A percentile compares a stretch with the other conserved stretches of the same genome.
Evolutionary conservation across 2,113 vertebrate species (phyloP).

Genomic region (Butorides virescens): DNA sequence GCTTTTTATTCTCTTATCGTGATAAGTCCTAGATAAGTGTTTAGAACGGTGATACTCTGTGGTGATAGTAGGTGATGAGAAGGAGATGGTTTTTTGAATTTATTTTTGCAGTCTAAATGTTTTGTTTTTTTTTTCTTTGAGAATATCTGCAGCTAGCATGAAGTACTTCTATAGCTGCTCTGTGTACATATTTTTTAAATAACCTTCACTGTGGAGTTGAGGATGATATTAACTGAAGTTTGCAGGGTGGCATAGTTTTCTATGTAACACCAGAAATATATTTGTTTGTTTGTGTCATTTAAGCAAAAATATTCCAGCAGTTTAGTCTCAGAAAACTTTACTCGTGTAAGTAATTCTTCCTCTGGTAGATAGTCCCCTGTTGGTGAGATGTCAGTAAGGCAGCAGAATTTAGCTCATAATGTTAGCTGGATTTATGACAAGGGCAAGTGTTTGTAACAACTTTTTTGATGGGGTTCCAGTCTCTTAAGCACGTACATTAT

Average conservation of each 20-base stretch:
- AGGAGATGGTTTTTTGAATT: background rate
- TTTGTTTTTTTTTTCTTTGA: background rate
- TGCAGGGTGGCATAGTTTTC: background rate
- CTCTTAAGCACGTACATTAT: slow-evolving; percentile 68
- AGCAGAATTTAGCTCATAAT: slow-evolving; percentile 21
- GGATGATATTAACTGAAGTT: background rate
- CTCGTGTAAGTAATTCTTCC: background rate
- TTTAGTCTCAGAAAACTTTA: background rate
- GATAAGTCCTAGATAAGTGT: background rate
- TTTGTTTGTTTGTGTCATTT: background rate
- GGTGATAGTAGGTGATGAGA: background rate
- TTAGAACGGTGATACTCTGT: background rate
- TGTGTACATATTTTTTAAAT: background rate
- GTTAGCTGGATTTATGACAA: slow-evolving; percentile 62
- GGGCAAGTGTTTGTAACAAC: slow-evolving; percentile 42
- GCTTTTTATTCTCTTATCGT: background rate
- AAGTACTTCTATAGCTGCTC: background rate
- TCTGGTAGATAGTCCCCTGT: background rate
- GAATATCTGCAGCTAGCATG: background rate
- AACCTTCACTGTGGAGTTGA: background rate
- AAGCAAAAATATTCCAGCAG: background rate
- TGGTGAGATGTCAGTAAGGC: slow-evolving; percentile 7
- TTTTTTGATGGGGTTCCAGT: slow-evolving; percentile 65
- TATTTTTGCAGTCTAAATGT: background rate
- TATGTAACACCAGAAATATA: background rate